Percentiles rank a stretch among this genome's conserved stretches.
Conservation (phyloP, 2,888 invertebrate species). For the Lathronympha strigana region DNA sequence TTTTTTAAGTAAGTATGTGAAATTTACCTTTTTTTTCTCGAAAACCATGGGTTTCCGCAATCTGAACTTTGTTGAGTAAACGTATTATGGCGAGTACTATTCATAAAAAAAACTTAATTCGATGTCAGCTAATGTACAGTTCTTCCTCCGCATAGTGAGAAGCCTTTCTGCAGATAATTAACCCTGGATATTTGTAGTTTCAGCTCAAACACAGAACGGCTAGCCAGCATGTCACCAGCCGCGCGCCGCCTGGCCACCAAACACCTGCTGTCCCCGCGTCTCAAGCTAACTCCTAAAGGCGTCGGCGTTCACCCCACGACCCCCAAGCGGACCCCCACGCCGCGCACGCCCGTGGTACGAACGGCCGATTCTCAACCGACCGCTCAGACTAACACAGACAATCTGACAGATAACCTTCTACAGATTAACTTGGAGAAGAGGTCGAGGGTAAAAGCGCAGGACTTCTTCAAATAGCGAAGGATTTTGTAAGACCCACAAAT, state of each 20-base stretch:
- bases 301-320: conserved; percentile 67
- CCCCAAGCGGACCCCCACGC: conserved; percentile 58
- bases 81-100: no score
- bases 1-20: no score
- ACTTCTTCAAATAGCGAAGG: conserved; percentile 86
- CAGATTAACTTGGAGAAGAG: conserved; percentile 90
- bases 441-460: conserved; percentile 90
- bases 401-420: conserved; percentile 93
- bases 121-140: no score
- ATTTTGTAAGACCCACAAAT: not conserved
- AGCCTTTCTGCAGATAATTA: not conserved
- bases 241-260: conserved; percentile 93
- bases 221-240: conserved; percentile 97
- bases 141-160: not conserved
- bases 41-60: no score
- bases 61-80: no score
- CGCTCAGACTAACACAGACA: conserved; percentile 51
- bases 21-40: no score
- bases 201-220: conserved; percentile 88
- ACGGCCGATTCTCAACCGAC: conserved; percentile 51
- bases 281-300: conserved; percentile 72
- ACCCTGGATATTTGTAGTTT: conserved; percentile 65
- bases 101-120: no score
- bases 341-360: conserved; percentile 59
- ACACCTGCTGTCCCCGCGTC: conserved; percentile 76